Evolutionary conservation across 2,797 vertebrate species (phyloP).

Genomic region (Sebastes taczanowskii): DNA sequence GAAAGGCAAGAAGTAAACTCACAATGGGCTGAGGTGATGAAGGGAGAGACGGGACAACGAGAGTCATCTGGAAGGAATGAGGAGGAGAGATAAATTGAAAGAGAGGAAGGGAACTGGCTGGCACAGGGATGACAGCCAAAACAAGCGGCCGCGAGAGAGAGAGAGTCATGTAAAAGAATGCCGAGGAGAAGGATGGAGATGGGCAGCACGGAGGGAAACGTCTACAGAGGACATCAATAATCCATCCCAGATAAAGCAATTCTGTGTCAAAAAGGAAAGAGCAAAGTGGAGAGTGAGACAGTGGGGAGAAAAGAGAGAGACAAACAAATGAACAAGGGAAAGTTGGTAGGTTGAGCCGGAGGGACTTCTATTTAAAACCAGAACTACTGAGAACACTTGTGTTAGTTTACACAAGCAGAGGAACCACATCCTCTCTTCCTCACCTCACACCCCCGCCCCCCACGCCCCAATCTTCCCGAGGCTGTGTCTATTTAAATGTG

Average conservation of each 20-base stretch:
- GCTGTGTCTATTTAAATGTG: slow-evolving; percentile 79
- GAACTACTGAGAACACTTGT: slow-evolving; percentile 67
- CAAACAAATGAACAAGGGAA: slow-evolving; percentile 56
- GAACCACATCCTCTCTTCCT: slow-evolving; percentile 55
- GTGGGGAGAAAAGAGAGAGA: not conserved
- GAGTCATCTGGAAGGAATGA: slow-evolving; percentile 70
- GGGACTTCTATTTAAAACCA: slow-evolving; percentile 74
- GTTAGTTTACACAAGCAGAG: slow-evolving; percentile 68
- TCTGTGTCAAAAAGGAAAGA: slow-evolving; percentile 44
- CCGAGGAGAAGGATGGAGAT: slow-evolving; percentile 10
- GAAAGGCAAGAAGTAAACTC: slow-evolving; percentile 29
- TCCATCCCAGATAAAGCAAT: slow-evolving; percentile 66
- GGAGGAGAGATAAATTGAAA: slow-evolving; percentile 36
- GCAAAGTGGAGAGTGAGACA: slow-evolving; percentile 7
- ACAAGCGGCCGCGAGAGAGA: slow-evolving; percentile 37
- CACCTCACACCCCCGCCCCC: not conserved
- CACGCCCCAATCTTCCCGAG: slow-evolving; percentile 33
- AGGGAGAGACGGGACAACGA: slow-evolving; percentile 10
- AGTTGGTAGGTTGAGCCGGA: slow-evolving; percentile 62
- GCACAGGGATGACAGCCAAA: slow-evolving; percentile 59
- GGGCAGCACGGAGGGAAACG: slow-evolving; percentile 8
- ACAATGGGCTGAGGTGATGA: slow-evolving; percentile 52
- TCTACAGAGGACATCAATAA: slow-evolving; percentile 62
- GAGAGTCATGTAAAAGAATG: slow-evolving; percentile 40
- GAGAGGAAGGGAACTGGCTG: slow-evolving; percentile 52